Conservation (phyloP, 1,140 invertebrate genomes). For the Mya arenaria region DNA sequence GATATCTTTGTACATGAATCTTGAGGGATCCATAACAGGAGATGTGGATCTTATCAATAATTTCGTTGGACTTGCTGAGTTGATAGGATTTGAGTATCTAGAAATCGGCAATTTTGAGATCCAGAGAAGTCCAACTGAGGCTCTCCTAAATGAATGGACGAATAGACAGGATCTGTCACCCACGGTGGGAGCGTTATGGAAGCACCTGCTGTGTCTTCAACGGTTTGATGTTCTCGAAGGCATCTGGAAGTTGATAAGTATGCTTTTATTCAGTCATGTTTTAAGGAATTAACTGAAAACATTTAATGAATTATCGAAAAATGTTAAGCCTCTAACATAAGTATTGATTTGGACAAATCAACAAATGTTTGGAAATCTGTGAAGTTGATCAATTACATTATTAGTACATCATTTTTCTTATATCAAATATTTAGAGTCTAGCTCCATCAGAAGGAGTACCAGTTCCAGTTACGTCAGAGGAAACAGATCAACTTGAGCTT, state of each 20-base stretch:
- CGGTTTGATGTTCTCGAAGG: constrained; percentile 43
- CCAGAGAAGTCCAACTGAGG: constrained; percentile 46
- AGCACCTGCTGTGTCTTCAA: not conserved
- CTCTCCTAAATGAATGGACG: constrained; percentile 46
- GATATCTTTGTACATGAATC: constrained; percentile 30
- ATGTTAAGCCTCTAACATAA: too few species aligned
- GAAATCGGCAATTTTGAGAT: constrained; percentile 50
- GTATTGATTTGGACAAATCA: too few species aligned
- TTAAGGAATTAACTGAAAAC: too few species aligned
- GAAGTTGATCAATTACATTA: too few species aligned
- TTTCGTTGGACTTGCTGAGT: constrained; percentile 48
- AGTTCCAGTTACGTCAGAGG: too few species aligned
- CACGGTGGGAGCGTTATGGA: constrained; percentile 40
- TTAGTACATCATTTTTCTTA: too few species aligned
- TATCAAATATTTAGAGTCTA: too few species aligned
- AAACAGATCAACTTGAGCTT: too few species aligned
- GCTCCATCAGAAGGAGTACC: too few species aligned
- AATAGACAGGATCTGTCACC: constrained; percentile 20
- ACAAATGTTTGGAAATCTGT: too few species aligned
- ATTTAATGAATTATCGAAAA: too few species aligned
- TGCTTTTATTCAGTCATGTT: constrained; percentile 12
- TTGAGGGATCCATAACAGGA: constrained; percentile 23
- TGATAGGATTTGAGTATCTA: constrained; percentile 38
- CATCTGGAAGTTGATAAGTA: constrained; percentile 28
- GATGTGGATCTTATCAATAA: constrained; percentile 40